Evolutionary conservation across 1,140 invertebrate species (phyloP).

Genomic region (Ooceraea biroi): DNA sequence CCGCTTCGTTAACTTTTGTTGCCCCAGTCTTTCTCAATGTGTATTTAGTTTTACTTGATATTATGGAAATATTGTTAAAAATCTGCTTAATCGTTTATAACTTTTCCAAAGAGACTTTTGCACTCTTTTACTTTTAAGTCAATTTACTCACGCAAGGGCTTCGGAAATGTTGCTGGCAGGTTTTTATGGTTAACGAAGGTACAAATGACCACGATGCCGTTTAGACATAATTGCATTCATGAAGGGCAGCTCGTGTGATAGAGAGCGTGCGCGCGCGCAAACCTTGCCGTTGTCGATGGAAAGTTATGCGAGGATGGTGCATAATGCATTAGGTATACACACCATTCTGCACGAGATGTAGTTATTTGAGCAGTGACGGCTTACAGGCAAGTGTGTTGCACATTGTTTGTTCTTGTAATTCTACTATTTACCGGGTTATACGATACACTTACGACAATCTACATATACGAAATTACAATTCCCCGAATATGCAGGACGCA

Average conservation of each 20-base stretch:
- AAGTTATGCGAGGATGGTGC: conserved; percentile 42
- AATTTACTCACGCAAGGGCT: no score
- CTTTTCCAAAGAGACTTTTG: no score
- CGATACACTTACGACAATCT: conserved; percentile 34
- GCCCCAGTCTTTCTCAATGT: no score
- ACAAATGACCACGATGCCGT: background rate
- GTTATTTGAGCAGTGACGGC: conserved; percentile 54
- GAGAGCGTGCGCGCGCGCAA: background rate
- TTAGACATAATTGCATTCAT: conserved; percentile 32
- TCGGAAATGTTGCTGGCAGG: background rate
- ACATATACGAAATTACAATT: conserved; percentile 19
- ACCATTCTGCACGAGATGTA: conserved; percentile 43
- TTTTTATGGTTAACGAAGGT: background rate
- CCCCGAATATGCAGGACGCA: conserved; percentile 9
- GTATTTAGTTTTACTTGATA: no score
- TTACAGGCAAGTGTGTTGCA: conserved; percentile 38
- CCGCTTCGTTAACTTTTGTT: no score
- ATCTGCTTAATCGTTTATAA: no score
- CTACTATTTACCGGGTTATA: conserved; percentile 38
- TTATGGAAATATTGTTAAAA: no score
- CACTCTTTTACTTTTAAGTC: no score
- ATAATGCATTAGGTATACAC: conserved; percentile 48
- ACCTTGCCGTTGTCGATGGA: conserved; percentile 28
- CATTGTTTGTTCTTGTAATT: conserved; percentile 59
- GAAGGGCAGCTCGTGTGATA: conserved; percentile 17